These are phyloP conservation scores for Peromyscus attwateri DNA, from an alignment of 2,797 vertebrate genomes.

Conservation along the genomic window DNA sequence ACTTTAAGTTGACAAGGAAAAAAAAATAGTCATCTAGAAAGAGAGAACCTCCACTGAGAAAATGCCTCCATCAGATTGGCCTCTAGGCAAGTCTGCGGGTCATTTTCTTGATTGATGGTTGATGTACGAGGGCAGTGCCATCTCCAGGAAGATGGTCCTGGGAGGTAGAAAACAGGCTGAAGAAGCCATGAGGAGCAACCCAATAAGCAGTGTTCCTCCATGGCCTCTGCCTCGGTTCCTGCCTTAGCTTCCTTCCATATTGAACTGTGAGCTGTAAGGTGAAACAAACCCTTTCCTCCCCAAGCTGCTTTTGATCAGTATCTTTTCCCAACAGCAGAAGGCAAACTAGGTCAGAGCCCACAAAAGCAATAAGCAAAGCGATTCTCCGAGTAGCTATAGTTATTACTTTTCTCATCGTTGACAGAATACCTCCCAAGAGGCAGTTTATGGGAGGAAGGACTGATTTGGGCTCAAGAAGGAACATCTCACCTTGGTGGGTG, in stretches of 20 bases:
- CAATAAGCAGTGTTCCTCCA: too few relatives aligned
- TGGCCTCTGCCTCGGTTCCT: neutral
- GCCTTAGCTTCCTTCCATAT: neutral
- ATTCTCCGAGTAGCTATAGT: neutral
- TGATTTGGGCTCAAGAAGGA: neutral
- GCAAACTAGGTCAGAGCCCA: neutral
- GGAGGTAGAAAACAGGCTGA: neutral
- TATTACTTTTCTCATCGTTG: neutral
- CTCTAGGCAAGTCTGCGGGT: neutral
- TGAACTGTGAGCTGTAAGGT: neutral
- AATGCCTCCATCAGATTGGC: neutral
- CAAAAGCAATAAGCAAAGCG: conserved; percentile 1
- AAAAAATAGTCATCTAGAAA: neutral
- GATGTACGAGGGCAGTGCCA: too few relatives aligned
- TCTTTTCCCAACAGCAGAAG: neutral
- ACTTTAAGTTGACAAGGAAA: neutral
- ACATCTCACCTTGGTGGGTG: neutral
- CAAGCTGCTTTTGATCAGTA: neutral
- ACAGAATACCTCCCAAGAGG: neutral
- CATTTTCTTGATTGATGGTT: neutral
- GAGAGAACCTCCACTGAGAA: neutral
- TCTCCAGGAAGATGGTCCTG: too few relatives aligned
- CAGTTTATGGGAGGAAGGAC: neutral
- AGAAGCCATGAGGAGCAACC: neutral
- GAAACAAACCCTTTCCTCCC: neutral